phyloP scores from a whole-genome alignment of 2,888 invertebrate species.

The Sminthurides aquaticus region DNA sequence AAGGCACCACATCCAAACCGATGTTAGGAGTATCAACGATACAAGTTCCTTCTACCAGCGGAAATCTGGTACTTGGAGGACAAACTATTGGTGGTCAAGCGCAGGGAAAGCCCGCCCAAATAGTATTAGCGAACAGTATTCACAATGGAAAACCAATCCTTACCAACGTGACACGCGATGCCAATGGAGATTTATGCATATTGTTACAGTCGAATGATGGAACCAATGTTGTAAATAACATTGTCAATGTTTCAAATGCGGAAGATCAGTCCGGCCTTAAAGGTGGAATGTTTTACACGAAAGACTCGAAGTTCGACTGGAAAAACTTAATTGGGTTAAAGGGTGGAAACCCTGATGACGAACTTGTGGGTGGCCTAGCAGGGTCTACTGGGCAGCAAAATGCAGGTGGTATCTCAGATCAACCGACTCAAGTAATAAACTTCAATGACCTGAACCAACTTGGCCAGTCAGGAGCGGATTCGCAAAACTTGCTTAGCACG shows the following conservation, averaged over 20 bases:
- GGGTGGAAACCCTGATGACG: conserved; percentile 18
- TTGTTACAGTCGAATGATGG: conserved; percentile 20
- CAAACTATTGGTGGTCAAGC: conserved; percentile 57
- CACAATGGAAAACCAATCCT: conserved; percentile 22
- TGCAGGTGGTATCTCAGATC: neutral
- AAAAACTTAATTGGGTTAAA: conserved; percentile 12
- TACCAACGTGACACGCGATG: conserved; percentile 20
- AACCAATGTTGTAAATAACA: conserved; percentile 11
- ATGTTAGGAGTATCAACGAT: conserved; percentile 13
- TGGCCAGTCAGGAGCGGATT: neutral
- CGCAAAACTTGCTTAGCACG: neutral
- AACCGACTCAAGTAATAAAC: conserved; percentile 13
- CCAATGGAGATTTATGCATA: conserved; percentile 23
- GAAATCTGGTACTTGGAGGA: conserved; percentile 13
- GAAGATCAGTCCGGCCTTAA: conserved; percentile 21
- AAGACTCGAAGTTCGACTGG: conserved; percentile 18
- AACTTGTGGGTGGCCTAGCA: neutral
- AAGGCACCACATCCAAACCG: neutral
- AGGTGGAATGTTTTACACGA: conserved; percentile 14
- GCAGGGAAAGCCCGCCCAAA: neutral
- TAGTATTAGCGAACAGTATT: conserved; percentile 17
- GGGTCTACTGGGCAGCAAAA: neutral
- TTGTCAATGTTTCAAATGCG: conserved; percentile 24
- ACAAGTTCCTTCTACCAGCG: conserved; percentile 17
- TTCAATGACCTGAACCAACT: neutral